These are phyloP conservation scores for Coendou prehensilis DNA, from an alignment of 2,797 vertebrate genomes.

Conservation along the genomic window DNA sequence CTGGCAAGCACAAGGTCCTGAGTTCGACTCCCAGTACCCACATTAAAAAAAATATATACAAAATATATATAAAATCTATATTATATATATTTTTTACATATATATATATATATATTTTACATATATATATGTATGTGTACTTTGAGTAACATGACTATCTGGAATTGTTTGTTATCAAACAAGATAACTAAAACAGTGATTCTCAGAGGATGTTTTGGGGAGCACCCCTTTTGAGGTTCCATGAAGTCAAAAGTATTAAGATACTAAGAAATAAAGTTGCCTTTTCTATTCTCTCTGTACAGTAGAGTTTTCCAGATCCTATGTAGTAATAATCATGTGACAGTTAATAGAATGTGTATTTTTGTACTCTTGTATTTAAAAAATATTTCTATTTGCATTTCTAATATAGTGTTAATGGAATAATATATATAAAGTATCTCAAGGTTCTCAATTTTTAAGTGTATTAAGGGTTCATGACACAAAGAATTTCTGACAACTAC, in stretches of 20 bases:
- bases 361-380: neutral
- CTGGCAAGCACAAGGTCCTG: no score
- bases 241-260: neutral
- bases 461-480: neutral
- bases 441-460: neutral
- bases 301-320: neutral
- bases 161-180: neutral
- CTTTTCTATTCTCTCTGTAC: neutral
- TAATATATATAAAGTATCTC: neutral
- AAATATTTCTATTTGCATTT: slow-evolving; percentile 16
- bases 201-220: neutral
- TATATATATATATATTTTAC: no score
- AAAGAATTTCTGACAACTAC: slow-evolving; percentile 44
- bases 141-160: neutral
- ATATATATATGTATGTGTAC: no score
- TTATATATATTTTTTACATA: no score
- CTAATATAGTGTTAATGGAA: neutral
- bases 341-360: neutral
- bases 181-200: slow-evolving; percentile 23
- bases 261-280: neutral
- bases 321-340: neutral
- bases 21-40: no score
- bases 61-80: no score
- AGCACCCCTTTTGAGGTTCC: neutral
- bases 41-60: no score